Base-by-base conservation (phyloP, 2,888 invertebrate species). In the Macrosiphum euphorbiae region DNA sequence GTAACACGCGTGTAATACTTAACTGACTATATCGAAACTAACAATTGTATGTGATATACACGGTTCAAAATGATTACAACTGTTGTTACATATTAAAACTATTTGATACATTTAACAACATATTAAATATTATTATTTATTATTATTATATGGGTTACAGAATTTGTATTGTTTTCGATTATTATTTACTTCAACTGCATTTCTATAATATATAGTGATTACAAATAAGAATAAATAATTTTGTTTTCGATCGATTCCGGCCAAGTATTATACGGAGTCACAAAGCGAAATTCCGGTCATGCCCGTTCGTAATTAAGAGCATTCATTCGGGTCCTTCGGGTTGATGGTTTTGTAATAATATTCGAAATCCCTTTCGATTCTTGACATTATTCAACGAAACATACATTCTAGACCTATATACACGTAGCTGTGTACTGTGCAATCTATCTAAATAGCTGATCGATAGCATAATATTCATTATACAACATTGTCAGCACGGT, bases 221-320 rank as follows among this genome's bases (percentile, higher is more conserved):
- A 90, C 11, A 50, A 47, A 35, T 50, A 41, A 86, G 35, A 90
- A 58, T 50, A 35, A 28, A 85, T 50, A 52, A 52, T 52, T 52
- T 85, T 86, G 58, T n/a, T 47, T 91, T 58, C 44, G 85, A 91
- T 58, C 47, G 47, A 91, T 58, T 58, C 35, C 58, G 58, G 85
- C 11, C 20, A 10, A 52, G 35, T 52, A 78, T 52, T 47, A 50
- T 86, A 86, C 24, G 41, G n/a, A 92, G 67, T 24, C 52, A 52
- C 78, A 52, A 88, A 88, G 52, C 88, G 88, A 92, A 67, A 92
- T 88, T 92, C 67, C 88, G 52, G 88, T 50, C 26, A 20, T 87
- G 41, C 47, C 50, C 50, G 52, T 28, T 67, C 92, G 88, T 92
- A 88, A 88, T 92, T 67, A 88, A 67, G 88, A 44, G 67, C 92